Conservation (phyloP, 1,140 invertebrate genomes). For the Heliconius hewitsoni region DNA sequence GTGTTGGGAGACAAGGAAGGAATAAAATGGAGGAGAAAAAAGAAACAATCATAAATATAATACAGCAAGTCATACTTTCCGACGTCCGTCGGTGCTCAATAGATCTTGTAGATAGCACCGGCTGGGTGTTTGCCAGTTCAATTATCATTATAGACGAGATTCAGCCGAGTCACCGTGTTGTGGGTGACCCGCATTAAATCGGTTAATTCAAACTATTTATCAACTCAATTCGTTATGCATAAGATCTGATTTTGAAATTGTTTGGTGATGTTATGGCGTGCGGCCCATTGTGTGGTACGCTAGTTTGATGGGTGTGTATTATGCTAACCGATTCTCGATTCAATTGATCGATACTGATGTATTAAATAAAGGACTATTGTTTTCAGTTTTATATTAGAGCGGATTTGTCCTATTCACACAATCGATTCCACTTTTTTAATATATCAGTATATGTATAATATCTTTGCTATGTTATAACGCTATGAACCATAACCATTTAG, state of each 20-base stretch:
- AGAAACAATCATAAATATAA: constrained; percentile 76
- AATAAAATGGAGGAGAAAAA: constrained; percentile 60
- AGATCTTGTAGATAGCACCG: constrained; percentile 71
- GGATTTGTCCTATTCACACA: not conserved
- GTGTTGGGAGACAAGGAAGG: constrained; percentile 74
- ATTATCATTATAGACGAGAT: constrained; percentile 78
- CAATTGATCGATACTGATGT: constrained; percentile 60
- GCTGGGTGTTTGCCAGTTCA: constrained; percentile 80
- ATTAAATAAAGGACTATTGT: constrained; percentile 38
- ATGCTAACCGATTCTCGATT: constrained; percentile 72
- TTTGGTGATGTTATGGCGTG: constrained; percentile 79
- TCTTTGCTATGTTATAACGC: not conserved
- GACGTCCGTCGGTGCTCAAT: constrained; percentile 61
- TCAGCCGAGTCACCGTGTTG: constrained; percentile 71
- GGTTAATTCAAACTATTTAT: constrained; percentile 82
- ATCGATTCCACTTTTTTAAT: not conserved
- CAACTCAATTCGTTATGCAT: constrained; percentile 79
- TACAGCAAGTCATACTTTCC: constrained; percentile 78
- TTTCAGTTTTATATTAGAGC: constrained; percentile 8
- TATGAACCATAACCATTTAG: not conserved
- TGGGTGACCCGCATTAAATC: constrained; percentile 81
- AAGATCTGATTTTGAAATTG: constrained; percentile 80
- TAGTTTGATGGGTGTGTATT: constrained; percentile 77
- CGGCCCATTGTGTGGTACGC: constrained; percentile 65
- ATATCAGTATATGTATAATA: not conserved